phyloP scores from a whole-genome alignment of 2,113 vertebrate genomes.

The Mustela lutreola region DNA sequence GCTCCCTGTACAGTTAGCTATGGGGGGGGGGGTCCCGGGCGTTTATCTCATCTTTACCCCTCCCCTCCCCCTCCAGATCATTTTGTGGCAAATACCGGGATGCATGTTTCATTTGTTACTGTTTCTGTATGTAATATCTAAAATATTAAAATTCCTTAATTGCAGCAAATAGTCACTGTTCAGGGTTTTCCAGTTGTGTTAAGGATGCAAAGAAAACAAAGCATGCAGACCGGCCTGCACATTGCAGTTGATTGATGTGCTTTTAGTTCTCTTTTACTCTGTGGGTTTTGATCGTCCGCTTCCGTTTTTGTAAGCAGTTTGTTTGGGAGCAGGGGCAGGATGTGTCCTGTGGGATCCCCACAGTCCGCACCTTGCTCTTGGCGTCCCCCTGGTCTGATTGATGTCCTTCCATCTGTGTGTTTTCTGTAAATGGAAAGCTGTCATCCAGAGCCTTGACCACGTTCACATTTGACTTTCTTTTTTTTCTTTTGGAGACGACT shows the following conservation, averaged over 20 bases:
- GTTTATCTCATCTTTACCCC: neutral
- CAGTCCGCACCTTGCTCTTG: neutral
- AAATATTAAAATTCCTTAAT: neutral
- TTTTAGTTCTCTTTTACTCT: neutral
- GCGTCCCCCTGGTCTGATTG: neutral
- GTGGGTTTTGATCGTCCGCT: neutral
- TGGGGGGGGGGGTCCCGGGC: neutral
- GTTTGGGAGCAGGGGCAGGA: too few relatives aligned
- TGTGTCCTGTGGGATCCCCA: neutral
- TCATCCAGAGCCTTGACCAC: neutral
- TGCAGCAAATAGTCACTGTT: neutral
- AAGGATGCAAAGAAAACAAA: too few relatives aligned
- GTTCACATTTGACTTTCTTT: neutral
- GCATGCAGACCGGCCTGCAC: neutral
- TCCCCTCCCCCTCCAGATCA: too few relatives aligned
- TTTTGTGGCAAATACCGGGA: neutral
- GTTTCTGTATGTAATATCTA: neutral
- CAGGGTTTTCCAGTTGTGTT: neutral
- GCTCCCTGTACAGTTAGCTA: fast-evolving
- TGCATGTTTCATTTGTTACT: neutral
- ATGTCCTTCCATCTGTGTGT: neutral
- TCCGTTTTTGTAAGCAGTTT: neutral
- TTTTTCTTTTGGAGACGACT: neutral
- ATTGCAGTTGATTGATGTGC: neutral
- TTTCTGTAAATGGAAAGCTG: too few relatives aligned